Evolutionary conservation across 2,113 vertebrate species (phyloP).

Genomic region (Oryzias melastigma): DNA sequence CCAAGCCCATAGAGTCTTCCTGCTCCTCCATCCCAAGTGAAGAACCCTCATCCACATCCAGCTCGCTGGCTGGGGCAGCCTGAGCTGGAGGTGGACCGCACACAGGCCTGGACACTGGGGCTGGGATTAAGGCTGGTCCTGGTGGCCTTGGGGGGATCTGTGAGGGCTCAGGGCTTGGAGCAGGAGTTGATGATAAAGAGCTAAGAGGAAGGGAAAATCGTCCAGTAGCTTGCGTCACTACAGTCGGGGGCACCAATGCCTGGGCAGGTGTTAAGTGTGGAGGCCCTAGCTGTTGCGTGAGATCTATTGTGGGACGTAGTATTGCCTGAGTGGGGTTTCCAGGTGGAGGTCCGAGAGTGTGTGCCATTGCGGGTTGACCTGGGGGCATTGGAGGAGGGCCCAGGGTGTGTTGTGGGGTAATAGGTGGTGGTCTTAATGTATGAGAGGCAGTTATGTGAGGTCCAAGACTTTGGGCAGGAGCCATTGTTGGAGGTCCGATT

Average conservation of each 20-base stretch:
- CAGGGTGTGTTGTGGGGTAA: constrained; percentile 65
- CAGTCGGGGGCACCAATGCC: constrained; percentile 68
- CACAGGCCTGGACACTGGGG: constrained; percentile 37
- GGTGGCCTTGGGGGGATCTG: constrained; percentile 79
- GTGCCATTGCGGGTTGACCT: constrained; percentile 50
- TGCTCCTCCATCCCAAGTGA: constrained; percentile 78
- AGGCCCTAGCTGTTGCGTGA: constrained; percentile 50
- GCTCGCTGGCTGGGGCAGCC: constrained; percentile 77
- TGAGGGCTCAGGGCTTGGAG: constrained; percentile 61
- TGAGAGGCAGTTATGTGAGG: constrained; percentile 52
- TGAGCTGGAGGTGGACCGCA: constrained; percentile 53
- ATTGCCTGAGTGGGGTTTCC: constrained; percentile 59
- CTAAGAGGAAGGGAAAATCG: constrained; percentile 67
- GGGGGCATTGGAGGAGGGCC: constrained; percentile 55
- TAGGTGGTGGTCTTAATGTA: constrained; percentile 58
- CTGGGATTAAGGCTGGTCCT: constrained; percentile 53
- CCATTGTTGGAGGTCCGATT: constrained; percentile 61
- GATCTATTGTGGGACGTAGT: constrained; percentile 57
- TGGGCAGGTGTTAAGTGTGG: constrained; percentile 52
- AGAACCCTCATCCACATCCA: constrained; percentile 84
- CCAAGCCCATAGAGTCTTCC: constrained; percentile 88
- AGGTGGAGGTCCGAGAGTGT: constrained; percentile 54
- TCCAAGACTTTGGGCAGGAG: constrained; percentile 43
- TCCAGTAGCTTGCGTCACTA: constrained; percentile 46
- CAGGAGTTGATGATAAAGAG: constrained; percentile 57